Conservation (phyloP, 2,888 invertebrate species). For the Eumerus sabulonum region DNA sequence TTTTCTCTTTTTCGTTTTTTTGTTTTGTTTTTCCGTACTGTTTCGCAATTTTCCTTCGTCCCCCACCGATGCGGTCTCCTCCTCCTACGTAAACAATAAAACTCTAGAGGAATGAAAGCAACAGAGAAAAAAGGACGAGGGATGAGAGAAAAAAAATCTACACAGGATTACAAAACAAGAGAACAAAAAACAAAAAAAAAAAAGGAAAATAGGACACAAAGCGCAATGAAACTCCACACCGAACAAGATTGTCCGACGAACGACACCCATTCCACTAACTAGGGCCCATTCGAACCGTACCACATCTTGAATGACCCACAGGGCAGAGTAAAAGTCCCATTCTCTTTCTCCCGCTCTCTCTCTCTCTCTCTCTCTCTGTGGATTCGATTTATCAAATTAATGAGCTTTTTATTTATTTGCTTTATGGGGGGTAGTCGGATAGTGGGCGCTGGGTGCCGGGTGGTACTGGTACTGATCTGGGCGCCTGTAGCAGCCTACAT, state of each 20-base stretch:
- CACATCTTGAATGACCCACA: not conserved
- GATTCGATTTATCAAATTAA: conserved; percentile 77
- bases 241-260: conserved; percentile 15
- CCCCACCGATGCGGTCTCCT: too few species aligned
- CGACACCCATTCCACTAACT: conserved; percentile 6
- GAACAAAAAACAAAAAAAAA: conserved; percentile 14
- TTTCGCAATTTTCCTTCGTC: conserved; percentile 11
- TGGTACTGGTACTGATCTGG: too few species aligned
- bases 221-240: conserved; percentile 58
- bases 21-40: conserved; percentile 23
- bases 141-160: conserved; percentile 45
- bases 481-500: conserved; percentile 21
- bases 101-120: conserved; percentile 49
- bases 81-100: conserved; percentile 62
- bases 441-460: conserved; percentile 12
- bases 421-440: conserved; percentile 64
- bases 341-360: conserved; percentile 22
- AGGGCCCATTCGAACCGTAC: not conserved
- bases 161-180: conserved; percentile 61
- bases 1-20: conserved; percentile 21
- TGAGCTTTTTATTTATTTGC: conserved; percentile 77
- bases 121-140: conserved; percentile 21
- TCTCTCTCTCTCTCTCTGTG: conserved; percentile 50
- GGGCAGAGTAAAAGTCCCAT: conserved; percentile 21
- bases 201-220: conserved; percentile 65